These are phyloP conservation scores for Platysteira castanea DNA, from an alignment of 2,113 vertebrate genomes.

Conservation along the genomic window DNA sequence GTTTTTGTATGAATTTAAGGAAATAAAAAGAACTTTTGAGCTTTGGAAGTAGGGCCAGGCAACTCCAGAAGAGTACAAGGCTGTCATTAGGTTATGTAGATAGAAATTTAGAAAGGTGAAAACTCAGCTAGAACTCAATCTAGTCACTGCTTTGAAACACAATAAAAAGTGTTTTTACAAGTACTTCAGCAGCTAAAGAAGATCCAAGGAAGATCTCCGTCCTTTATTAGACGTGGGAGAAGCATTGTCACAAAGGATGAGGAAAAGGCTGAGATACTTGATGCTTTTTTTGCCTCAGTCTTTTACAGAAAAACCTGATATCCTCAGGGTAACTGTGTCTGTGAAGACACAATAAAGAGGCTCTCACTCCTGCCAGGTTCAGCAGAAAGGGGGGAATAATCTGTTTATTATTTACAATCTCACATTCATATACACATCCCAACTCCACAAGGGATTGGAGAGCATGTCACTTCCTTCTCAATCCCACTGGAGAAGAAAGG, in stretches of 20 bases:
- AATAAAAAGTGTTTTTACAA: not conserved
- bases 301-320: not conserved
- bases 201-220: not conserved
- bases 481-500: too few relatives aligned
- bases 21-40: not conserved
- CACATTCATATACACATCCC: too few relatives aligned
- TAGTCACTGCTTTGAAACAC: not conserved
- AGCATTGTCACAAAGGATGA: not conserved
- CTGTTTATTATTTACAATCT: too few relatives aligned
- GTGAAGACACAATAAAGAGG: too few relatives aligned
- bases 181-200: not conserved
- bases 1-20: not conserved
- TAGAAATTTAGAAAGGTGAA: not conserved
- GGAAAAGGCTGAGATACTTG: not conserved
- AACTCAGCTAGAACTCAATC: not conserved
- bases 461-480: too few relatives aligned
- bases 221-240: not conserved
- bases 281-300: not conserved
- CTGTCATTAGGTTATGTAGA: rapidly evolving
- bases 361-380: too few relatives aligned
- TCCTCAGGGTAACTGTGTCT: not conserved
- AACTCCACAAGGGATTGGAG: too few relatives aligned
- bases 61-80: not conserved
- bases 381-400: too few relatives aligned
- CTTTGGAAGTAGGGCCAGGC: not conserved